Evolutionary conservation across 2,888 invertebrate species (phyloP).

Genomic region (Zaprionus bogoriensis): DNA sequence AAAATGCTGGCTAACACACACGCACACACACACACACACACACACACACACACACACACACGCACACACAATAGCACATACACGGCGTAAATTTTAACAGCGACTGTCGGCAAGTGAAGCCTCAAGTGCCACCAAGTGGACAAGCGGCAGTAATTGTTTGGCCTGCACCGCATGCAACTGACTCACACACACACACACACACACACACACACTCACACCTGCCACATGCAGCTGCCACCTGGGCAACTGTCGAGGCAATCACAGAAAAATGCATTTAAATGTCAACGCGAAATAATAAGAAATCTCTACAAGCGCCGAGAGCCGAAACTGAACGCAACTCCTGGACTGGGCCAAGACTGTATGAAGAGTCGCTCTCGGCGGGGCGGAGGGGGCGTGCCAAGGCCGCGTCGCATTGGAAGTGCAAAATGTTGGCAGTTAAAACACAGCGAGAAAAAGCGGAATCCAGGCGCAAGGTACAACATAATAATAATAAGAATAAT

Average conservation of each 20-base stretch:
- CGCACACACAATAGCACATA: neutral
- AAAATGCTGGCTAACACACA: conserved; percentile 3
- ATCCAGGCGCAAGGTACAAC: conserved; percentile 1
- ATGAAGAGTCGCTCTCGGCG: neutral
- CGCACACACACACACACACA: neutral
- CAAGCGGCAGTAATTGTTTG: conserved; percentile 16
- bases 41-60: conserved; percentile 3
- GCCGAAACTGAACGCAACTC: neutral
- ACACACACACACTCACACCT: neutral
- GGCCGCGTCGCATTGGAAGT: conserved; percentile 38
- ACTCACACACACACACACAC: neutral
- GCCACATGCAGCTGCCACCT: too few relatives aligned
- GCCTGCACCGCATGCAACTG: neutral
- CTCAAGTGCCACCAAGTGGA: conserved; percentile 22
- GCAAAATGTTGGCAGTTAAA: conserved; percentile 38
- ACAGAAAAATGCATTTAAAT: conserved; percentile 16
- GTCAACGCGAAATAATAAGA: neutral
- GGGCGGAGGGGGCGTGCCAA: neutral
- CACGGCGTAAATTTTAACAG: neutral
- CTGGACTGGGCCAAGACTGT: conserved; percentile 9
- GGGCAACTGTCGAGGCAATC: conserved; percentile 5
- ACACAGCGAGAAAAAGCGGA: neutral
- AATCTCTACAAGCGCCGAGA: too few relatives aligned
- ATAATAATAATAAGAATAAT: conserved; percentile 4
- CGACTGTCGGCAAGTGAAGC: conserved; percentile 12